Percentiles rank a stretch among this genome's conserved stretches.
Evolutionary conservation across 2,888 invertebrate species (phyloP).

Genomic region (Cheilosia vulpina): DNA sequence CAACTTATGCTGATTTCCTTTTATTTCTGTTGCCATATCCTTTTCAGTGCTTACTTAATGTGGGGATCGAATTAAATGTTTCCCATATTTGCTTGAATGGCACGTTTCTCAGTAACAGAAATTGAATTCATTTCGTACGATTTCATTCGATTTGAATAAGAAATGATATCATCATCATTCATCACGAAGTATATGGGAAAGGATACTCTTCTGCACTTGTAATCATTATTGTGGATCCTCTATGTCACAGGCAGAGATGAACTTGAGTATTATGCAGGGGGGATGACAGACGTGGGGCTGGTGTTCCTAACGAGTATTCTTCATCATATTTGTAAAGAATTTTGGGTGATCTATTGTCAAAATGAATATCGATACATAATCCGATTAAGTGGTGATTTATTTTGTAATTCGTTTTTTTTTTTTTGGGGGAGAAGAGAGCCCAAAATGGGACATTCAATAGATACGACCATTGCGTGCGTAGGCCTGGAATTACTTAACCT

Average conservation of each 20-base stretch:
- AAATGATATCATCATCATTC: conserved; percentile 52
- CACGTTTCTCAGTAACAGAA: conserved; percentile 58
- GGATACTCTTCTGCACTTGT: conserved; percentile 28
- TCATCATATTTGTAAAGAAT: conserved; percentile 36
- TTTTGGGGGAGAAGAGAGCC: not conserved
- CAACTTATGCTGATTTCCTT: conserved; percentile 40
- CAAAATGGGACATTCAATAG: too few relatives aligned
- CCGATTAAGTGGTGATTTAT: conserved; percentile 43
- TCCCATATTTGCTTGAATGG: conserved; percentile 49
- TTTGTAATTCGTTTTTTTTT: conserved; percentile 8
- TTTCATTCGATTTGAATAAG: conserved; percentile 45
- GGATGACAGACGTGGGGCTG: not conserved
- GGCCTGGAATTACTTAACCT: not conserved
- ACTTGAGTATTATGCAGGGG: not conserved
- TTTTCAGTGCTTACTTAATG: conserved; percentile 37
- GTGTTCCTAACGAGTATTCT: conserved; percentile 12
- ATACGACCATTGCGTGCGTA: too few relatives aligned
- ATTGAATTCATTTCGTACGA: conserved; percentile 52
- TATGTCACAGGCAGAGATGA: conserved; percentile 27
- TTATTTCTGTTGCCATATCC: conserved; percentile 24
- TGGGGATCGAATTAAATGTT: conserved; percentile 56
- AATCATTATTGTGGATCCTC: conserved; percentile 28
- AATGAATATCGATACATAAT: conserved; percentile 34
- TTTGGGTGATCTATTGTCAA: conserved; percentile 30
- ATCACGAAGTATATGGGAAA: conserved; percentile 9